Evolutionary conservation across 2,113 vertebrate genomes (phyloP).

Genomic region (Equus przewalskii): DNA sequence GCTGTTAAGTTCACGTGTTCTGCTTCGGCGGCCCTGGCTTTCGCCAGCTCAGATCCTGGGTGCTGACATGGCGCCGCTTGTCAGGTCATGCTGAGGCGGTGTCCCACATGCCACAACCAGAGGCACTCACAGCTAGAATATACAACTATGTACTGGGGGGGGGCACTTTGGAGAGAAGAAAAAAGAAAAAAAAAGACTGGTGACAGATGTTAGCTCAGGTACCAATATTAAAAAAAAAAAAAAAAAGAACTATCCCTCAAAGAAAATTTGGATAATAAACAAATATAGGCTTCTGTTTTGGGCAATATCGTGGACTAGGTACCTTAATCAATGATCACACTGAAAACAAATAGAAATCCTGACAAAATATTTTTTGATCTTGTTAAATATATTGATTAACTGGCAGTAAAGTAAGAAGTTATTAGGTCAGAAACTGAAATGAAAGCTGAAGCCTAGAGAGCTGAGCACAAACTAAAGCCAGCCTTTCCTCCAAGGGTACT

Average conservation of each 20-base stretch:
- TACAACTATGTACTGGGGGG: too few species aligned
- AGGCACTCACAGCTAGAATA: too few species aligned
- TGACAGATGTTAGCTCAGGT: too few species aligned
- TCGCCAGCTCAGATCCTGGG: too few species aligned
- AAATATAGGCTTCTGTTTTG: constrained; percentile 1
- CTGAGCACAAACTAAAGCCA: constrained; percentile 12
- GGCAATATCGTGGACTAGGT: neutral
- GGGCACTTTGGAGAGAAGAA: too few species aligned
- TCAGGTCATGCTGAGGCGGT: too few species aligned
- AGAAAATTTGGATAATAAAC: constrained; percentile 30
- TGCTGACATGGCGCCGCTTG: too few species aligned
- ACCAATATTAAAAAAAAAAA: too few species aligned
- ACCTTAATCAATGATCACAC: neutral
- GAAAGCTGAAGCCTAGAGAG: neutral
- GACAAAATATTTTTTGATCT: neutral
- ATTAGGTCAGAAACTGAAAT: neutral
- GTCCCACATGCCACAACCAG: too few species aligned
- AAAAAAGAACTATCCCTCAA: neutral
- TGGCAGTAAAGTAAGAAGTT: neutral
- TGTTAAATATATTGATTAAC: constrained; percentile 41
- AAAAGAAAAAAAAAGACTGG: too few species aligned
- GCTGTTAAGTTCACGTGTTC: too few species aligned
- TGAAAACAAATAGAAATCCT: constrained; percentile 18
- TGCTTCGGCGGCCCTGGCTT: too few species aligned
- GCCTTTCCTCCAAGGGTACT: neutral